phyloP scores from a whole-genome alignment of 2,797 vertebrate genomes.

The Coluber constrictor region DNA sequence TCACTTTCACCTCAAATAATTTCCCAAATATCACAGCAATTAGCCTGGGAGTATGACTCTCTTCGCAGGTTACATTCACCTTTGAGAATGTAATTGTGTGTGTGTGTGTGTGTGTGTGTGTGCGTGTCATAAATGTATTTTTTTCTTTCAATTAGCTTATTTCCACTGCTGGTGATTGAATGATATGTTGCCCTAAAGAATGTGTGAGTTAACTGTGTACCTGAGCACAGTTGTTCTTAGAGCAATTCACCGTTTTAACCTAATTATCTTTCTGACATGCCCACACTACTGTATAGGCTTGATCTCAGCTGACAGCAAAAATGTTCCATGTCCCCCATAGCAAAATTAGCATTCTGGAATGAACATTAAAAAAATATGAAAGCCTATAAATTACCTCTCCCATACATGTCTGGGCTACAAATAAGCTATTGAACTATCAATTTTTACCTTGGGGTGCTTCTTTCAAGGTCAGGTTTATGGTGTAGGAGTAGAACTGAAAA shows the following conservation, averaged over 20 bases:
- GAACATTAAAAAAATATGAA: slow-evolving; percentile 54
- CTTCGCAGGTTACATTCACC: not conserved
- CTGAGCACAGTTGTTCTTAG: not conserved
- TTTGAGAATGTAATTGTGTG: not conserved
- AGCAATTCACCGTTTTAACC: slow-evolving; percentile 46
- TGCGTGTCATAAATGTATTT: slow-evolving; percentile 18
- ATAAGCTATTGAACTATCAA: slow-evolving; percentile 44
- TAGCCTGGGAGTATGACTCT: slow-evolving; percentile 2
- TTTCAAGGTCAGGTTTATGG: slow-evolving; percentile 55
- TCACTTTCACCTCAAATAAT: not conserved
- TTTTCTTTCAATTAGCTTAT: slow-evolving; percentile 10
- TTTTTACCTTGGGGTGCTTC: slow-evolving; percentile 50
- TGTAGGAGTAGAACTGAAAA: slow-evolving; percentile 38
- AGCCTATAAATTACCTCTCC: slow-evolving; percentile 49
- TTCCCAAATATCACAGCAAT: not conserved
- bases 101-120: not conserved
- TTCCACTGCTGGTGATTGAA: slow-evolving; percentile 23
- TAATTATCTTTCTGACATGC: slow-evolving; percentile 58
- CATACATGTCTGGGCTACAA: slow-evolving; percentile 54
- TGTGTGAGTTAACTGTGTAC: slow-evolving; percentile 25
- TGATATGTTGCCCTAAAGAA: not conserved
- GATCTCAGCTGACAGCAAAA: slow-evolving; percentile 62
- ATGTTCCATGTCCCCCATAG: slow-evolving; percentile 56
- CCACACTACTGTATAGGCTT: slow-evolving; percentile 22
- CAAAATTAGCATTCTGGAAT: slow-evolving; percentile 58